phyloP scores from a whole-genome alignment of 1,140 invertebrate genomes.

The Drosophila tani region DNA sequence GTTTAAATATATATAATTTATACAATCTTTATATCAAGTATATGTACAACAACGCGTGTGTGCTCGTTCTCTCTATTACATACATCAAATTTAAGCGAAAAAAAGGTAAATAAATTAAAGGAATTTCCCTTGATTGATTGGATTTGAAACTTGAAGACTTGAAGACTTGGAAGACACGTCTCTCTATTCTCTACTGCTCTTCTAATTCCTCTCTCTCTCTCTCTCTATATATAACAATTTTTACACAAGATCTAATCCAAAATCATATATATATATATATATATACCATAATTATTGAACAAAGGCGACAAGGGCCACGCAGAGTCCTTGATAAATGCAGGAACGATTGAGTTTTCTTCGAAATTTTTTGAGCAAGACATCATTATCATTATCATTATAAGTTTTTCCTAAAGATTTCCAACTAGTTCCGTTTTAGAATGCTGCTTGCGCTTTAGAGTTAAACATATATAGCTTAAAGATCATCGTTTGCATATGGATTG shows the following conservation, averaged over 20 bases:
- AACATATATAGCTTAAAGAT: constrained; percentile 32
- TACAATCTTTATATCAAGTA: constrained; percentile 39
- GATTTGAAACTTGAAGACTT: constrained; percentile 8
- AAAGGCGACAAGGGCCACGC: constrained; percentile 18
- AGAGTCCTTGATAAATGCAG: constrained; percentile 43
- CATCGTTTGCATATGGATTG: constrained; percentile 37
- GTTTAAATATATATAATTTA: constrained; percentile 36
- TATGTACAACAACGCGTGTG: constrained; percentile 4
- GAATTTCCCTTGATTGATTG: constrained; percentile 5
- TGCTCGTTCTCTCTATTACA: not conserved
- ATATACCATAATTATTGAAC: constrained; percentile 29
- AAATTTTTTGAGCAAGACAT: constrained; percentile 31
- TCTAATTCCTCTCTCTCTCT: constrained; percentile 13
- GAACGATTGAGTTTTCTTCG: constrained; percentile 27
- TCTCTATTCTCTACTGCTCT: constrained; percentile 2
- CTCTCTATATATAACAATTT: constrained; percentile 22
- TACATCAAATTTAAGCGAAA: constrained; percentile 13
- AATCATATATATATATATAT: constrained; percentile 5
- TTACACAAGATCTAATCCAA: constrained; percentile 27
- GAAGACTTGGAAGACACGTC: constrained; percentile 14
- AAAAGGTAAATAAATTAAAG: constrained; percentile 10
- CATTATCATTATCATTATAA: not conserved
- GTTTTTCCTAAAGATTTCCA: constrained; percentile 14
- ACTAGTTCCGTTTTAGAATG: constrained; percentile 24
- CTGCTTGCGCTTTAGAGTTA: not conserved